These are phyloP conservation scores for Pampus argenteus DNA, from an alignment of 2,797 vertebrate species.

Conservation along the genomic window DNA sequence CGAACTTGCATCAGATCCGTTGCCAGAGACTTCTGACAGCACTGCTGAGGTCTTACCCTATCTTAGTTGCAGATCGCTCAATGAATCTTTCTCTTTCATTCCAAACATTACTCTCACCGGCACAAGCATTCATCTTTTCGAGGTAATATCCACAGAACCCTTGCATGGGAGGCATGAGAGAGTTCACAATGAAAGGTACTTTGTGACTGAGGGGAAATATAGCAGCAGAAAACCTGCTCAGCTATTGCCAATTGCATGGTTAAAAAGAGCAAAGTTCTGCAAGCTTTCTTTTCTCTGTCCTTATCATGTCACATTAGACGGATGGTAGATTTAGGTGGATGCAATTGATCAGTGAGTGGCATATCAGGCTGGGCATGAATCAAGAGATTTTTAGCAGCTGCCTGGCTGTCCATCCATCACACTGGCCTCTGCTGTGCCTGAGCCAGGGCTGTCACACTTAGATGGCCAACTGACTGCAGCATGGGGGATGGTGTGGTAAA, in stretches of 20 bases:
- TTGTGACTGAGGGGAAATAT: not conserved
- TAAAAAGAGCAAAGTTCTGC: constrained; percentile 32
- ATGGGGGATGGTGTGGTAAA: constrained; percentile 69
- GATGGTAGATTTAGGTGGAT: constrained; percentile 75
- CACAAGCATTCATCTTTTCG: constrained; percentile 56
- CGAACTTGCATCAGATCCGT: constrained; percentile 70
- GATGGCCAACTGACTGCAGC: constrained; percentile 68
- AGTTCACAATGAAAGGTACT: constrained; percentile 34
- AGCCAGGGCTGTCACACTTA: constrained; percentile 74
- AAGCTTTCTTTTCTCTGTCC: constrained; percentile 33
- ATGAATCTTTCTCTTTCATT: constrained; percentile 74
- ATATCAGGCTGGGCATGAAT: constrained; percentile 69
- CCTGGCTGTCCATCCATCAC: constrained; percentile 82
- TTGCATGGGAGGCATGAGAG: constrained; percentile 27
- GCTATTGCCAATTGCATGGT: constrained; percentile 47
- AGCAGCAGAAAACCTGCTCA: constrained; percentile 31
- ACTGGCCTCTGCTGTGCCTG: constrained; percentile 55
- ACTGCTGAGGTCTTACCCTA: constrained; percentile 52
- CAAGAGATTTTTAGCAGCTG: constrained; percentile 83
- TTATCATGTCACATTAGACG: constrained; percentile 54
- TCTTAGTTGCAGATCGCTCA: constrained; percentile 63
- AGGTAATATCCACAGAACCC: constrained; percentile 50
- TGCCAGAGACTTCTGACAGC: constrained; percentile 50
- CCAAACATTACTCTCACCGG: constrained; percentile 39
- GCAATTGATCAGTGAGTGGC: constrained; percentile 78